Conservation (phyloP, 2,797 vertebrate genomes). For the Hippopotamyrus pictus region DNA sequence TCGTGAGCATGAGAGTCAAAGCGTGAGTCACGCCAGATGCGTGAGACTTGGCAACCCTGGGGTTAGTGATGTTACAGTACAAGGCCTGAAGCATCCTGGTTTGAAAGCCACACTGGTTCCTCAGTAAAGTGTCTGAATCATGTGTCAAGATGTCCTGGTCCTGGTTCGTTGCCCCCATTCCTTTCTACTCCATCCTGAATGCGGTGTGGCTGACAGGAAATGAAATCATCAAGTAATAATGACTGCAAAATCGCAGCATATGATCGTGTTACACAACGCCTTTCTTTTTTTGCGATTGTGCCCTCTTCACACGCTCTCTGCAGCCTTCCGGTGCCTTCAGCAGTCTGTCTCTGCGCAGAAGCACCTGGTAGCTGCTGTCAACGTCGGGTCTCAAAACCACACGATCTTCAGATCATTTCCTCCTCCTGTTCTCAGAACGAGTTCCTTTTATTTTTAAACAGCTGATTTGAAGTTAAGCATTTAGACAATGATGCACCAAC, state of each 20-base stretch:
- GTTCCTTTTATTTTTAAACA: background rate
- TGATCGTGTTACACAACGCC: too few species aligned
- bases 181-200: background rate
- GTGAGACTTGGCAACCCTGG: background rate
- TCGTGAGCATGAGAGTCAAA: background rate
- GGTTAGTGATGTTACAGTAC: background rate
- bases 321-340: background rate
- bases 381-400: background rate
- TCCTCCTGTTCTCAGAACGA: background rate
- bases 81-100: background rate
- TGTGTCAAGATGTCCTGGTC: background rate
- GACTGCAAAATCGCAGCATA: background rate
- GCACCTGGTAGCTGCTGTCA: background rate
- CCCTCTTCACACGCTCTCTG: background rate
- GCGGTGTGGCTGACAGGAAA: background rate
- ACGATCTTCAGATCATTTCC: background rate
- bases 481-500: background rate
- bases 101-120: background rate
- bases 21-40: background rate
- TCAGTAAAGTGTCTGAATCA: background rate
- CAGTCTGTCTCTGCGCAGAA: background rate
- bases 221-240: too few species aligned
- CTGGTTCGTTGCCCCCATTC: background rate
- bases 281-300: background rate
- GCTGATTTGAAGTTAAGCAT: background rate